Evolutionary conservation across 64 coral and sea anemone species (phyloP).

Genomic region (Montipora foliosa): DNA sequence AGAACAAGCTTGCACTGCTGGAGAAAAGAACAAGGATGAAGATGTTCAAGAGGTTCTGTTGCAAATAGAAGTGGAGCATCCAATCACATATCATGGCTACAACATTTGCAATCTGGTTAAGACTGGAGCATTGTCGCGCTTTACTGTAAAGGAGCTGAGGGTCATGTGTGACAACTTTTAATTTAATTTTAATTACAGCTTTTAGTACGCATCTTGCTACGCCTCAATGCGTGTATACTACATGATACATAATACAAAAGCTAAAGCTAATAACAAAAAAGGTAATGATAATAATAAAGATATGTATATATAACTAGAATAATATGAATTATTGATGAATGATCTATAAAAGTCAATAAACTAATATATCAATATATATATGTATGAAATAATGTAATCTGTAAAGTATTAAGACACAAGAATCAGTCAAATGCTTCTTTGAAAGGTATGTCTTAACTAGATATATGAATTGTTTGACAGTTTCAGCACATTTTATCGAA

Average conservation of each 20-base stretch:
- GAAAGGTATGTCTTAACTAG: too few relatives aligned
- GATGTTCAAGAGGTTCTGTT: slow-evolving; percentile 44
- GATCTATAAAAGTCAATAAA: too few relatives aligned
- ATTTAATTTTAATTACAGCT: neutral
- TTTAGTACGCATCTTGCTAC: too few relatives aligned
- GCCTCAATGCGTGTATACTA: too few relatives aligned
- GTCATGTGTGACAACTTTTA: slow-evolving; percentile 55
- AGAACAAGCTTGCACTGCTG: slow-evolving; percentile 2
- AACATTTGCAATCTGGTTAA: slow-evolving; percentile 51
- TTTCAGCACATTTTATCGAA: too few relatives aligned
- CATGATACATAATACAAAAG: too few relatives aligned
- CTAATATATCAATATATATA: too few relatives aligned
- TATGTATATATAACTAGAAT: neutral
- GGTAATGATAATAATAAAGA: neutral
- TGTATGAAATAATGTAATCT: too few relatives aligned
- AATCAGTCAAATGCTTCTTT: too few relatives aligned
- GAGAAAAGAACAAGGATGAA: slow-evolving; percentile 42
- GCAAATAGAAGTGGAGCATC: slow-evolving; percentile 59
- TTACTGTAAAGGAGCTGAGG: slow-evolving; percentile 32
- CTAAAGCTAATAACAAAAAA: too few relatives aligned
- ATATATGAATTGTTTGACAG: too few relatives aligned
- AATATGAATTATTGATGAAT: neutral
- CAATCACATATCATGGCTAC: slow-evolving; percentile 49
- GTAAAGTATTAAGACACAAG: too few relatives aligned
- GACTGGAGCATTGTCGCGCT: slow-evolving; percentile 28